phyloP scores from a whole-genome alignment of 2,113 vertebrate genomes.

The human (Homo sapiens) region DNA sequence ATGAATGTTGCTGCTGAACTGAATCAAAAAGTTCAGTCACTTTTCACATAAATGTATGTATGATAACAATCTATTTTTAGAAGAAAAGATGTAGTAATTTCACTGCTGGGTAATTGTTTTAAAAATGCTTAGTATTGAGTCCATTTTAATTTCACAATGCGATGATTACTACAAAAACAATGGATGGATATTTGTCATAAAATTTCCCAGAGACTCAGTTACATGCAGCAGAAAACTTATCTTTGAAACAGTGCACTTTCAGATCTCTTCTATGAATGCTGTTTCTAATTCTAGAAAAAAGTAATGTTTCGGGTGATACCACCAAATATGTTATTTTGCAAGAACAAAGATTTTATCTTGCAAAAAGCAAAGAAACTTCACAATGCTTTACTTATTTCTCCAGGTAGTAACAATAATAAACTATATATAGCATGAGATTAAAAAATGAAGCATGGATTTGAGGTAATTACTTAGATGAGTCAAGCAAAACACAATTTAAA shows the following conservation, averaged over 20 bases:
- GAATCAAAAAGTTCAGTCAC: conserved; percentile 57
- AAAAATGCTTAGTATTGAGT: conserved; percentile 44
- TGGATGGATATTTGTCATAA: conserved; percentile 46
- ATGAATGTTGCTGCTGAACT: conserved; percentile 34
- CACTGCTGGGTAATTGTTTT: conserved; percentile 67
- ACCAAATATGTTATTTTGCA: not conserved
- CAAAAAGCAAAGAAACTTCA: not conserved
- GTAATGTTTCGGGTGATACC: not conserved
- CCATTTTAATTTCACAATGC: conserved; percentile 74
- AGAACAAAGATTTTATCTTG: conserved; percentile 27
- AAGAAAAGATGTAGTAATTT: conserved; percentile 64
- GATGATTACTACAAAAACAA: conserved; percentile 68
- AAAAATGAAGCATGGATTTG: not conserved
- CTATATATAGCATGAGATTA: not conserved
- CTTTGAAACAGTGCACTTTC: not conserved
- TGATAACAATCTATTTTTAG: conserved; percentile 43
- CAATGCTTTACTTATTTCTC: conserved; percentile 21
- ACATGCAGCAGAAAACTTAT: conserved; percentile 46
- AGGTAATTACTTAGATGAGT: conserved; percentile 3
- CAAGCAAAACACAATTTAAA: conserved; percentile 38
- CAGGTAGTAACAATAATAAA: not conserved
- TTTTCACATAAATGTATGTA: conserved; percentile 33
- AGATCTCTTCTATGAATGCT: conserved; percentile 22
- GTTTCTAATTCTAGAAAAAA: conserved; percentile 21
- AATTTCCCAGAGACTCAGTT: conserved; percentile 65